Conservation (phyloP, 2,797 vertebrate species). For the Artibeus jamaicensis region DNA sequence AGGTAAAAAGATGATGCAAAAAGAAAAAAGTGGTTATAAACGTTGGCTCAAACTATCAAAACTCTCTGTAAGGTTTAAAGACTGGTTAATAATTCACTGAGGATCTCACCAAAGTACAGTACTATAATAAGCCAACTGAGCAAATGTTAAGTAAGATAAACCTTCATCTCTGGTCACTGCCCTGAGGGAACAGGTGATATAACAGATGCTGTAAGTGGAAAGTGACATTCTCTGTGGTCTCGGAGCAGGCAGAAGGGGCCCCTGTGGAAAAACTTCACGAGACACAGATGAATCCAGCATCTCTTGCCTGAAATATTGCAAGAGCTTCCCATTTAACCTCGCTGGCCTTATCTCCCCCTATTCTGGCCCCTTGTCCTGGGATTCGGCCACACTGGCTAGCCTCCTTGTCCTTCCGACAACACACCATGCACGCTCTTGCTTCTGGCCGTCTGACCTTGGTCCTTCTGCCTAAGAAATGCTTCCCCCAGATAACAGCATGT, state of each 20-base stretch:
- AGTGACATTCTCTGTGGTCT: background rate
- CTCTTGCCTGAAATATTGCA: background rate
- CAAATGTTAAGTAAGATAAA: background rate
- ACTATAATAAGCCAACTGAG: background rate
- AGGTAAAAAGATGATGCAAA: slow-evolving; percentile 63
- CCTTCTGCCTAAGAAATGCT: background rate
- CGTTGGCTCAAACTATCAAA: background rate
- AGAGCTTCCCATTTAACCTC: background rate
- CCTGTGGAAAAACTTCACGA: background rate
- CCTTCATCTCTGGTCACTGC: background rate
- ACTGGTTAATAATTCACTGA: slow-evolving; percentile 25
- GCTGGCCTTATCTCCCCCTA: background rate
- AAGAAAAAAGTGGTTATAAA: slow-evolving; percentile 28
- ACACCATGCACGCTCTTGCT: background rate
- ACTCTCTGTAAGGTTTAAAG: background rate
- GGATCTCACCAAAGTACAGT: background rate
- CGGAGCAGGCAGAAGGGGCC: background rate
- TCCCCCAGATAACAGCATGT: fast-evolving
- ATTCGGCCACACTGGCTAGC: background rate
- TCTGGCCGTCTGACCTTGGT: background rate
- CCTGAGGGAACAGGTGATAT: background rate
- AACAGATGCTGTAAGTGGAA: background rate
- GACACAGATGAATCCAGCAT: background rate
- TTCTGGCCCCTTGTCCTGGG: background rate
- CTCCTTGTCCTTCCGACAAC: background rate